These are phyloP conservation scores for Phocoena sinus DNA, from an alignment of 2,113 vertebrate species.

Conservation along the genomic window DNA sequence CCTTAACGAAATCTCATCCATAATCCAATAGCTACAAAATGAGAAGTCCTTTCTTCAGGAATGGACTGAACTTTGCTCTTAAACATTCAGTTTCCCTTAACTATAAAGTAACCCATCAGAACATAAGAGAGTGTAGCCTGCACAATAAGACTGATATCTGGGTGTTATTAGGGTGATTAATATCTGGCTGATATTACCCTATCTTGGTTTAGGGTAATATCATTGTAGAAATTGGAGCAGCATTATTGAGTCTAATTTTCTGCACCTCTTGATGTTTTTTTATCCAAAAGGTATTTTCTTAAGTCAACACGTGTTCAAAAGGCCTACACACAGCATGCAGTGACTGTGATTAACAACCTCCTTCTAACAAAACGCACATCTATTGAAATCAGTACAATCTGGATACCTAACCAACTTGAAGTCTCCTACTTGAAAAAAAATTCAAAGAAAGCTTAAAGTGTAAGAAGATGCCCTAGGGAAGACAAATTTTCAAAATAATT, in stretches of 20 bases:
- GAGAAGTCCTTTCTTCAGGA: not conserved
- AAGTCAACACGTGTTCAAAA: conserved; percentile 10
- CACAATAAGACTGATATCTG: not conserved
- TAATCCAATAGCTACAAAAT: conserved; percentile 12
- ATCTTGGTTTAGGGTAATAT: not conserved
- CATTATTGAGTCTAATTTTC: not conserved
- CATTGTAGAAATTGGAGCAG: not conserved
- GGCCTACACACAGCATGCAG: not conserved
- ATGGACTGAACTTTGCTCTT: not conserved
- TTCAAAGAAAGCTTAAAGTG: not conserved
- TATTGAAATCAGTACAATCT: not conserved
- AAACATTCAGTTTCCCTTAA: conserved; percentile 10
- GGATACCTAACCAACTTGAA: not conserved
- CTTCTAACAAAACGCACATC: not conserved
- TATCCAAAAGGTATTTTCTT: not conserved
- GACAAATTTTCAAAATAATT: conserved; percentile 3
- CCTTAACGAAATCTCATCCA: conserved; percentile 1
- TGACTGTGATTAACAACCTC: not conserved
- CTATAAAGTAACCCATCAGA: not conserved
- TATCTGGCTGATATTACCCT: no score
- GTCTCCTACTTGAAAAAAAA: not conserved
- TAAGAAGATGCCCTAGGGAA: not conserved
- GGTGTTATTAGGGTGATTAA: not conserved
- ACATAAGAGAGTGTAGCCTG: not conserved
- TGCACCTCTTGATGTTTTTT: not conserved